Evolutionary conservation across 2,113 vertebrate genomes (phyloP).

Genomic region (Elaphurus davidianus): DNA sequence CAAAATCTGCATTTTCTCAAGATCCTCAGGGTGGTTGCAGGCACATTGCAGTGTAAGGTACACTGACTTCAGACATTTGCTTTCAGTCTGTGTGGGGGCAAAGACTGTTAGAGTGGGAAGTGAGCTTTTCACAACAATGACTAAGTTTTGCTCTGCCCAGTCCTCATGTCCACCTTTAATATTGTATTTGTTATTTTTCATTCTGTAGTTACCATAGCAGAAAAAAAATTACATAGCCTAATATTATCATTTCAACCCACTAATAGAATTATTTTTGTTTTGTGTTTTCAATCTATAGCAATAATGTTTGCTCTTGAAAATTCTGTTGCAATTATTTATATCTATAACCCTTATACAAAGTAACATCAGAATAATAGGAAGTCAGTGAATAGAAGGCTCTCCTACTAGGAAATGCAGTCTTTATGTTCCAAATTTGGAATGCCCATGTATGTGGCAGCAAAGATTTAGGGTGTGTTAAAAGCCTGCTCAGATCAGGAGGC

Average conservation of each 20-base stretch:
- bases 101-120: constrained; percentile 7
- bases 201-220: constrained; percentile 5
- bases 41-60: neutral
- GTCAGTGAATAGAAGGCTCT: neutral
- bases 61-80: neutral
- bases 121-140: constrained; percentile 8
- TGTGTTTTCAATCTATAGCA: constrained; percentile 1
- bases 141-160: neutral
- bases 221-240: neutral
- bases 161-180: constrained; percentile 10
- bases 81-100: constrained; percentile 4
- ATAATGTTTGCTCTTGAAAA: constrained; percentile 9
- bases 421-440: neutral
- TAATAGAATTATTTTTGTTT: constrained; percentile 30
- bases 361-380: neutral
- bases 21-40: neutral
- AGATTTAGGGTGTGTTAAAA: neutral
- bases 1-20: constrained; percentile 9
- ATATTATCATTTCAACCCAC: constrained; percentile 2
- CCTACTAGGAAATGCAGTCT: neutral
- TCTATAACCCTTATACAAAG: neutral
- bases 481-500: neutral
- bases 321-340: neutral
- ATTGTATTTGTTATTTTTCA: constrained; percentile 28
- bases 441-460: neutral